Conservation (phyloP, 2,113 vertebrate species). For the Damaliscus lunatus region DNA sequence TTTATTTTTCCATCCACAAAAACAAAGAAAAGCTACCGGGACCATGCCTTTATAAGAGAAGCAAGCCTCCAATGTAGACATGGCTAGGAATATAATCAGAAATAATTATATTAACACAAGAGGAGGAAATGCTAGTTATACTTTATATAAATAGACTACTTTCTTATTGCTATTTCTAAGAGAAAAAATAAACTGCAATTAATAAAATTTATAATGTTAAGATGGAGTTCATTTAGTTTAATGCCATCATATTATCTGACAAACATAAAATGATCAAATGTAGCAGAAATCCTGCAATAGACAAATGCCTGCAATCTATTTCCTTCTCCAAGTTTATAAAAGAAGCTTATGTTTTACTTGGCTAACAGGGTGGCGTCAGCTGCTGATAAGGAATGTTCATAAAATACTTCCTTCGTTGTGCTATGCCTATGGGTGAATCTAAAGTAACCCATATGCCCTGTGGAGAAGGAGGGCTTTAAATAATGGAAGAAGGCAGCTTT, state of each 20-base stretch:
- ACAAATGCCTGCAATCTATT: neutral
- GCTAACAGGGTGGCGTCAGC: neutral
- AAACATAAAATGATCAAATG: neutral
- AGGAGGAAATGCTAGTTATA: neutral
- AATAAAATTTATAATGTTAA: constrained; percentile 6
- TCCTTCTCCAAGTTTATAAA: neutral
- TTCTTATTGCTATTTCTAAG: constrained; percentile 27
- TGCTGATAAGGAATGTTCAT: neutral
- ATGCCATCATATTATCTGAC: neutral
- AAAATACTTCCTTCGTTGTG: neutral
- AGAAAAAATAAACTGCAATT: neutral
- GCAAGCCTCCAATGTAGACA: neutral
- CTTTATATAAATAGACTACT: neutral
- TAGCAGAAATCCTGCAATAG: neutral
- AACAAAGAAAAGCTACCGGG: neutral
- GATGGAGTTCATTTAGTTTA: neutral
- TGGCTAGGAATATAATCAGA: neutral
- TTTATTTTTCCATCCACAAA: neutral
- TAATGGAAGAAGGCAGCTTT: constrained; percentile 23
- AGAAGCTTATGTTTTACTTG: neutral
- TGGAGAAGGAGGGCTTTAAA: constrained; percentile 1
- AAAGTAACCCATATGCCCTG: neutral
- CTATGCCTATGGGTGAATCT: neutral
- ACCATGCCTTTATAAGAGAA: neutral
- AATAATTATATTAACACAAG: neutral